A percentile compares a stretch with the other conserved stretches of the same genome.
Conservation (phyloP, 2,113 vertebrate genomes). For the Apeltes quadracus region DNA sequence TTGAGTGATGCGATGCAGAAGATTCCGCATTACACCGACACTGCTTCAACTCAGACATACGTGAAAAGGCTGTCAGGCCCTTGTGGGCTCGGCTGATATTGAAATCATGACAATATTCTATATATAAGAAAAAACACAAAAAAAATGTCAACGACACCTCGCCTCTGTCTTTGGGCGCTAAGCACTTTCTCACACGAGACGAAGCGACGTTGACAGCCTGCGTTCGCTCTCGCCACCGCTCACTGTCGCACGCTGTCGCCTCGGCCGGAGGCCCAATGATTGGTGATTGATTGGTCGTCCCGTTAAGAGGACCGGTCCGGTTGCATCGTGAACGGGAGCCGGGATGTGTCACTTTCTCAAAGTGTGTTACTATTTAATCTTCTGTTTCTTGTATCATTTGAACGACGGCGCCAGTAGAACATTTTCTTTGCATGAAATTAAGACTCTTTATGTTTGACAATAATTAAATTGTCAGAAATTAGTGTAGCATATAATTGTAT, state of each 20-base stretch:
- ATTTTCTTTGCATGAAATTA: constrained; percentile 57
- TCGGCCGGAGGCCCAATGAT: background rate
- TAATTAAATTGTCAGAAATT: constrained; percentile 77
- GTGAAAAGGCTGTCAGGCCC: constrained; percentile 53
- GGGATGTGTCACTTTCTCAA: background rate
- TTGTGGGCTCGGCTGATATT: background rate
- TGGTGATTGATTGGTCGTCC: background rate
- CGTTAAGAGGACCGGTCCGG: background rate
- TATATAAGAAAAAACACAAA: background rate
- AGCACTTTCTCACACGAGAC: too few species aligned
- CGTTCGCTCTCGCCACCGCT: too few species aligned
- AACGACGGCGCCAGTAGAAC: constrained; percentile 30
- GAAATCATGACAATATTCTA: background rate
- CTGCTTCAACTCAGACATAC: constrained; percentile 52
- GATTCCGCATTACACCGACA: constrained; percentile 51
- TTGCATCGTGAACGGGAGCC: background rate
- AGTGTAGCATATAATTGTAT: constrained; percentile 74
- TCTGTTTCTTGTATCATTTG: constrained; percentile 20
- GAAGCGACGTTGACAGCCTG: too few species aligned
- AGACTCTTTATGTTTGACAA: constrained; percentile 66
- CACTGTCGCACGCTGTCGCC: background rate
- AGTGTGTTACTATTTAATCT: constrained; percentile 13
- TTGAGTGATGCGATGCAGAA: constrained; percentile 51
- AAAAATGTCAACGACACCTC: background rate
- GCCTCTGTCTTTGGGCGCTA: background rate